Evolutionary conservation across 2,113 vertebrate genomes (phyloP).

Genomic region (Epinephelus lanceolatus): DNA sequence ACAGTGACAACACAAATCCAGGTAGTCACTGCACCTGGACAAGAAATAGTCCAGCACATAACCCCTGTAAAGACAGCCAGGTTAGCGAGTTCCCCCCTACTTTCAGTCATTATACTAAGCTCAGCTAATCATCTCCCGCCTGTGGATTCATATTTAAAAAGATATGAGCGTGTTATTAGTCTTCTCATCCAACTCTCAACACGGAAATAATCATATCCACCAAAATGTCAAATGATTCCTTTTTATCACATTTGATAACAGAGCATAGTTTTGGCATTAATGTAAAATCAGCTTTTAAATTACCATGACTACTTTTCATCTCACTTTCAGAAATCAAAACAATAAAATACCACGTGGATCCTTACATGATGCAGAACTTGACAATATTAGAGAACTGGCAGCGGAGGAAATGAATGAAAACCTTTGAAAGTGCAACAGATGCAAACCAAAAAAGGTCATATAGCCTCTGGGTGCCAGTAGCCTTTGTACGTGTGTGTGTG

Average conservation of each 20-base stretch:
- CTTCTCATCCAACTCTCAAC: background rate
- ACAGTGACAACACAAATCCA: background rate
- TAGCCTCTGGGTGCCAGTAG: background rate
- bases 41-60: background rate
- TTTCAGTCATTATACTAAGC: background rate
- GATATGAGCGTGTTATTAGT: background rate
- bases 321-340: background rate
- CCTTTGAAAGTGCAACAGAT: constrained; percentile 4
- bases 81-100: background rate
- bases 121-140: background rate
- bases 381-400: background rate
- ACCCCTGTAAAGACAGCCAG: background rate
- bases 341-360: background rate
- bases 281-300: background rate
- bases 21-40: background rate
- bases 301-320: background rate
- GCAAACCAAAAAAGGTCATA: constrained; percentile 11
- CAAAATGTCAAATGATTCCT: background rate
- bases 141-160: background rate
- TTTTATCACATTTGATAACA: background rate
- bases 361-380: background rate
- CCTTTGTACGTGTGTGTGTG: background rate
- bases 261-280: background rate
- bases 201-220: background rate
- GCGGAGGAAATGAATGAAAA: background rate